Evolutionary conservation across 1,140 invertebrate species (phyloP).

Genomic region (Berghia stephanieae): DNA sequence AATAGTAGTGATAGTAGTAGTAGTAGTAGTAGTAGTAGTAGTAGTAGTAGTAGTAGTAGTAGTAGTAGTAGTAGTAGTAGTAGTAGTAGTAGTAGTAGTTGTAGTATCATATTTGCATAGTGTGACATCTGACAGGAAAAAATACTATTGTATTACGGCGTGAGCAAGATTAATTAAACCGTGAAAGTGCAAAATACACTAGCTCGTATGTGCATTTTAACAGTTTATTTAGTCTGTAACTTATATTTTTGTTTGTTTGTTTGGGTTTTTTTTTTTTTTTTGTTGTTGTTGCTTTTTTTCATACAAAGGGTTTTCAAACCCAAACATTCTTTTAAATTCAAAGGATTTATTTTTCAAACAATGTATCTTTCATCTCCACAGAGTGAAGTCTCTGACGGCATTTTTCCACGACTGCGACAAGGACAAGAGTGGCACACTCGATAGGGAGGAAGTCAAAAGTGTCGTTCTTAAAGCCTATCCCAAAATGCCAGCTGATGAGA

Average conservation of each 20-base stretch:
- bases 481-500: neutral
- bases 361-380: neutral
- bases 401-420: conserved; percentile 4
- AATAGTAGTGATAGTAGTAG: neutral
- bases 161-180: no score
- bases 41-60: neutral
- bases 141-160: no score
- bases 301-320: neutral
- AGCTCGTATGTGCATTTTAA: no score
- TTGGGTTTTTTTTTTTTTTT: neutral
- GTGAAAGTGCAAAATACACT: no score
- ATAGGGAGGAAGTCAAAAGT: conserved; percentile 15
- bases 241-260: neutral
- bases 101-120: neutral
- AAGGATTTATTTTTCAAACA: neutral
- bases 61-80: neutral
- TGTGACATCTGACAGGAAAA: no score
- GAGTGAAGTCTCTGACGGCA: neutral
- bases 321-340: neutral
- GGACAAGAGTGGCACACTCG: conserved; percentile 11
- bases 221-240: no score
- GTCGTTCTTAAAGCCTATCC: neutral
- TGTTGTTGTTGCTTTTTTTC: neutral
- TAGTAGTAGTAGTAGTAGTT: conserved; percentile 3
- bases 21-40: conserved; percentile 13